Evolutionary conservation across 2,888 invertebrate genomes (phyloP), one percentile per base, ranked within the genome.

Genomic region (Lymantria dispar): DNA sequence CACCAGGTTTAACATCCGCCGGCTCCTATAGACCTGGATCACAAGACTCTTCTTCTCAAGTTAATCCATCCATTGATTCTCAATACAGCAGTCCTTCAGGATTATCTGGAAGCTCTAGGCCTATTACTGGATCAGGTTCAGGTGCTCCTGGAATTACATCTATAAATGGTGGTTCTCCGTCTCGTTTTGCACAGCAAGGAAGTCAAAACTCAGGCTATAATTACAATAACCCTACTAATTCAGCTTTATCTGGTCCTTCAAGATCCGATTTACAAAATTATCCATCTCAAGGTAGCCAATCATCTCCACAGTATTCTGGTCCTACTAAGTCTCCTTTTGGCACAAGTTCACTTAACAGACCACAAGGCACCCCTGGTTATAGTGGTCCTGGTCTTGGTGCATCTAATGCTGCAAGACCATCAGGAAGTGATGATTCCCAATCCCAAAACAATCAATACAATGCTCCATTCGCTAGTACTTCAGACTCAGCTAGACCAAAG

Each of bases 41-140:
- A n/a, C 58, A 65, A 62, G 55, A 44, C 0, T 49, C 38, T 7
- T 8, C 54, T 3, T 44, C 53, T 0, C 55, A 49, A 15, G 44
- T 40, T 36, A 51, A 44, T 9, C 51, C 52, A 8, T n/a, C n/a
- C 8, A 12, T 52, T 14, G 11, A 8, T 31, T 8, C 48, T 11
- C 57, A 56, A n/a, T 55, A 40, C 1, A 43, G 47, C 0, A 54
- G 55, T 8, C 57, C 65, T 13, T 53, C 61, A 42, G 59, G 56
- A 43, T 15, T 42, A 14, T 10, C 43, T 22, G 40, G 40, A 40
- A 14, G 3, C 10, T 40, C 9, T 14, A 13, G 14, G 9, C 3
- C 14, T n/a, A n/a, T 12, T 11, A 38, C 38, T 38, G 38, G 38
- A n/a, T 1, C 8, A 14, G 15, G 8, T 40, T 14, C 14, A 12